These are phyloP conservation scores for Sialis fuliginosa DNA, from an alignment of 2,888 invertebrate species.

Conservation along the genomic window DNA sequence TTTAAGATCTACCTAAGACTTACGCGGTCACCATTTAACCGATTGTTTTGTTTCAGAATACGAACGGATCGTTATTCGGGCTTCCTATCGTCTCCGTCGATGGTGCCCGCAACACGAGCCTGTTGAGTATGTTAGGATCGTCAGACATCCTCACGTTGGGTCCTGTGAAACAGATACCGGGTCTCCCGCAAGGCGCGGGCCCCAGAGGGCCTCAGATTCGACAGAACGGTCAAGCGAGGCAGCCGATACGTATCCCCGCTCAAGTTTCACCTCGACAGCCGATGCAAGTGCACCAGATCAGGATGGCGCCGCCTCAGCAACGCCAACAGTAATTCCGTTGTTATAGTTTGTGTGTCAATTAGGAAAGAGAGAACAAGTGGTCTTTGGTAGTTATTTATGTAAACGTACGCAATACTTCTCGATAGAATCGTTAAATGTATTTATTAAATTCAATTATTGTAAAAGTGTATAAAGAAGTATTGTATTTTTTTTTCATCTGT, in stretches of 20 bases:
- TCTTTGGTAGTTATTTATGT: too few relatives aligned
- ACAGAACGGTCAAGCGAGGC: not conserved
- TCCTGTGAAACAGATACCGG: conserved; percentile 41
- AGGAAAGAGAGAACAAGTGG: too few relatives aligned
- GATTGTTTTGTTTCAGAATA: too few relatives aligned
- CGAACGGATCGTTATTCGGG: conserved; percentile 23
- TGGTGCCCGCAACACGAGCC: conserved; percentile 37
- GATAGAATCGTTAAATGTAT: too few relatives aligned
- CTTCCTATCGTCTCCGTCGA: conserved; percentile 53
- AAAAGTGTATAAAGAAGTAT: too few relatives aligned
- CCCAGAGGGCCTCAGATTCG: not conserved
- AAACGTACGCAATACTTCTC: too few relatives aligned
- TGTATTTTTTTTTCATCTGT: too few relatives aligned
- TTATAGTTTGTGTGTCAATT: too few relatives aligned
- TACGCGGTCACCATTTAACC: too few relatives aligned
- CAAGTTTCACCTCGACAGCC: conserved; percentile 69
- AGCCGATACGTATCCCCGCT: conserved; percentile 34
- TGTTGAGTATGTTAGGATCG: conserved; percentile 44
- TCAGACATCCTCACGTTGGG: conserved; percentile 54
- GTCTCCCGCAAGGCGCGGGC: not conserved
- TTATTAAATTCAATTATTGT: too few relatives aligned
- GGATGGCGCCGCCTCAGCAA: conserved; percentile 53
- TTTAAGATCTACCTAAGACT: too few relatives aligned
- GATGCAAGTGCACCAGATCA: conserved; percentile 62
- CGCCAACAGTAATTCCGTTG: conserved; percentile 28